Conservation (phyloP, 2,797 vertebrate genomes). For the Periophthalmus magnuspinnatus region DNA sequence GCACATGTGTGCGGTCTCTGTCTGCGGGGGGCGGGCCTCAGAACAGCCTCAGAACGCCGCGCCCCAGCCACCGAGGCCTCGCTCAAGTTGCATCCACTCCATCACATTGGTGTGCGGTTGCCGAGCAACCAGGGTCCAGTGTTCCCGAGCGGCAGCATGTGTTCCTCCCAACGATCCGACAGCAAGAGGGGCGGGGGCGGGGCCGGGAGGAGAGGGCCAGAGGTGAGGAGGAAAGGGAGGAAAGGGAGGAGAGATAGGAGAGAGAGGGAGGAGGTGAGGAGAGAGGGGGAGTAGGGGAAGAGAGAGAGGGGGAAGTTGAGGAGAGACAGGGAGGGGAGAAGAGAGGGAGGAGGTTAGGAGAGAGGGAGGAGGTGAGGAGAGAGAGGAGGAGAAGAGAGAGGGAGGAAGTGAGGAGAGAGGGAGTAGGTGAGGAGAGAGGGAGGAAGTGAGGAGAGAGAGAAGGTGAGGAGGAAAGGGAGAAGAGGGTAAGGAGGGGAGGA, state of each 20-base stretch:
- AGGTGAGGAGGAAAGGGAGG: constrained; percentile 66
- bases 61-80: constrained; percentile 69
- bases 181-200: constrained; percentile 18
- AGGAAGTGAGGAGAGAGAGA: too few relatives aligned
- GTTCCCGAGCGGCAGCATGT: constrained; percentile 79
- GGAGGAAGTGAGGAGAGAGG: too few relatives aligned
- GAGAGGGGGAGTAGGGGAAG: not conserved
- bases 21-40: constrained; percentile 61
- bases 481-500: not conserved
- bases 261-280: too few relatives aligned
- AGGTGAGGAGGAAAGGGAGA: too few relatives aligned
- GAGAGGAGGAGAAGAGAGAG: too few relatives aligned
- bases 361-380: not conserved
- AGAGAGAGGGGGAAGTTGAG: not conserved
- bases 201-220: constrained; percentile 65
- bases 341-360: not conserved
- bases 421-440: not conserved
- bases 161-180: constrained; percentile 75
- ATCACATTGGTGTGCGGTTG: constrained; percentile 81
- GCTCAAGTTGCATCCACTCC: constrained; percentile 76
- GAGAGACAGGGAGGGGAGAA: too few relatives aligned
- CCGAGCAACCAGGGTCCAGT: constrained; percentile 80
- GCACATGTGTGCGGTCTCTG: constrained; percentile 15
- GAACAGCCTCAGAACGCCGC: constrained; percentile 72
- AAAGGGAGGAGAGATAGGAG: too few relatives aligned